A percentile compares a stretch with the other conserved stretches of the same genome.
phyloP scores from a whole-genome alignment of 2,888 invertebrate species.

The Odontothrips loti region DNA sequence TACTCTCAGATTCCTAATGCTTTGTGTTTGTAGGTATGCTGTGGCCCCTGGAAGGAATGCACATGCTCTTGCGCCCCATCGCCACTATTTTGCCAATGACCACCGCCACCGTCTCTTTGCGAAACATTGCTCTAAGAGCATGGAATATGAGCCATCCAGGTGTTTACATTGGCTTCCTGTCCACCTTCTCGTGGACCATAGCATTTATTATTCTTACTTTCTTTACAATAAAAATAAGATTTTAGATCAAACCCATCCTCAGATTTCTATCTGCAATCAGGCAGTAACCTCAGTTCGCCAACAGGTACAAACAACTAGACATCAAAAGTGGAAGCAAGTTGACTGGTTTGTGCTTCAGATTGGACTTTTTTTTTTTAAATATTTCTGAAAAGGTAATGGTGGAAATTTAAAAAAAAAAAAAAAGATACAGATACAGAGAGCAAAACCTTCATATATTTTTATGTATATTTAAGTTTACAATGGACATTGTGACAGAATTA shows the following conservation, averaged over 20 bases:
- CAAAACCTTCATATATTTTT: too few relatives aligned
- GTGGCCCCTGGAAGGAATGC: background rate
- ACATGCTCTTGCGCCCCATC: background rate
- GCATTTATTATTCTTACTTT: conserved; percentile 2
- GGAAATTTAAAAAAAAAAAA: too few relatives aligned
- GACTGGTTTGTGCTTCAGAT: background rate
- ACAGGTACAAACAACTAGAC: background rate
- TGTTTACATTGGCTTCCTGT: background rate
- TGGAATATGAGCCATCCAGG: background rate
- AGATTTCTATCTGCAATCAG: too few relatives aligned
- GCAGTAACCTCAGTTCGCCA: too few relatives aligned
- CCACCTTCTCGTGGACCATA: background rate
- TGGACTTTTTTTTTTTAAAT: background rate
- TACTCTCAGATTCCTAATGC: background rate
- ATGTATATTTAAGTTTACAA: too few relatives aligned
- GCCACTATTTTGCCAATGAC: background rate
- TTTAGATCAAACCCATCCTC: background rate
- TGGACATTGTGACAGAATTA: too few relatives aligned
- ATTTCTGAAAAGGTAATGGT: background rate
- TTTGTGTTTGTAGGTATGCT: background rate
- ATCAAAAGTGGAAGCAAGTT: too few relatives aligned
- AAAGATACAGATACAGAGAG: too few relatives aligned
- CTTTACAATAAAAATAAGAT: conserved; percentile 4
- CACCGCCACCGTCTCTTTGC: background rate
- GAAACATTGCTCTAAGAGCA: background rate